These are phyloP conservation scores for Lasioglossum marginatum DNA, from an alignment of 2,888 invertebrate genomes.

Conservation along the genomic window DNA sequence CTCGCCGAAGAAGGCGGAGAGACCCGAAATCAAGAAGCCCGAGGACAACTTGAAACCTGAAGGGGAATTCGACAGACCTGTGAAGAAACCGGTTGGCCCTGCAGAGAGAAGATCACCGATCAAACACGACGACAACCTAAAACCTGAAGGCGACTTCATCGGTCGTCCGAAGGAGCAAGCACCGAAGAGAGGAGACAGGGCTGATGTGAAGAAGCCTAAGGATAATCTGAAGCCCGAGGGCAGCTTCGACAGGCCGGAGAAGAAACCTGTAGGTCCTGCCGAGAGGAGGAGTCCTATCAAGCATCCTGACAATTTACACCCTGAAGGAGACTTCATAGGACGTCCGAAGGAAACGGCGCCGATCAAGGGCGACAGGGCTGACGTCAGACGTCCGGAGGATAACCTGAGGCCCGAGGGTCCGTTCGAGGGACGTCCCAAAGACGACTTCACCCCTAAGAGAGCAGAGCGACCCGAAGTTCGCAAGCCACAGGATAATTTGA, in stretches of 20 bases:
- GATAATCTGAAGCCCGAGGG: slow-evolving; percentile 87
- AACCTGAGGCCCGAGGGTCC: slow-evolving; percentile 86
- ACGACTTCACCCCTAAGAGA: slow-evolving; percentile 83
- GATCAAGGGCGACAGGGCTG: slow-evolving; percentile 82
- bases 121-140: slow-evolving; percentile 86
- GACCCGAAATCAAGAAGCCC: slow-evolving; percentile 86
- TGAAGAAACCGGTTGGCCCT: slow-evolving; percentile 82
- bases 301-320: slow-evolving; percentile 85
- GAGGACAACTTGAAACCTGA: slow-evolving; percentile 85
- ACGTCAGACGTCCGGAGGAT: slow-evolving; percentile 85
- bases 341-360: slow-evolving; percentile 83
- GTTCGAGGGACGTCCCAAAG: slow-evolving; percentile 84
- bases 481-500: slow-evolving; percentile 86
- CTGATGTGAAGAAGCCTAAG: slow-evolving; percentile 77
- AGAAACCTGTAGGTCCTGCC: slow-evolving; percentile 85
- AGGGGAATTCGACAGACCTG: slow-evolving; percentile 81
- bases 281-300: slow-evolving; percentile 83
- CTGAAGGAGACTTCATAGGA: slow-evolving; percentile 86
- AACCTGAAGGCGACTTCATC: slow-evolving; percentile 87
- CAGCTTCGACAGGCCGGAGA: slow-evolving; percentile 86
- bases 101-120: slow-evolving; percentile 85
- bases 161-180: slow-evolving; percentile 58
- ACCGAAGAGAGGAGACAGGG: slow-evolving; percentile 76
- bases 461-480: slow-evolving; percentile 83
- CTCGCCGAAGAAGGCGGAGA: slow-evolving; percentile 85